phyloP scores from a whole-genome alignment of 2,797 vertebrate species.

The Eurystomus glaucurus region DNA sequence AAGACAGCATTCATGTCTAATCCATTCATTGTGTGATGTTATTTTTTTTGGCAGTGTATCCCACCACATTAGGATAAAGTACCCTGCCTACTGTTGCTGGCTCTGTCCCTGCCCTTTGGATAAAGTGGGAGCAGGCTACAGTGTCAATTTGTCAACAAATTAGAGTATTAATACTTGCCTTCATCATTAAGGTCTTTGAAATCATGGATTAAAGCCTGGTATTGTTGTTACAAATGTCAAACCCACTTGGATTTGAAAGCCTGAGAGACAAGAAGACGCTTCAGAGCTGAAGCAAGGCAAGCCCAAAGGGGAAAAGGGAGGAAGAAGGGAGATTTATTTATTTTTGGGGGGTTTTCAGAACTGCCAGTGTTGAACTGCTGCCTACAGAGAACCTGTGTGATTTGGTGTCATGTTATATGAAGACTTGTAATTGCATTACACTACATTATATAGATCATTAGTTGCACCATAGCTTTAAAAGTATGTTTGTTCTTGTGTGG shows the following conservation, averaged over 20 bases:
- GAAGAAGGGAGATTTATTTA: background rate
- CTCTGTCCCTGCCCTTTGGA: background rate
- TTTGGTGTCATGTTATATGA: background rate
- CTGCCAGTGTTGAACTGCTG: background rate
- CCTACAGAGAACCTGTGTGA: background rate
- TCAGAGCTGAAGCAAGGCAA: background rate
- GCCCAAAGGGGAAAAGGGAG: background rate
- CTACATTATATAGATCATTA: background rate
- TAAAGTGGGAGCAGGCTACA: background rate
- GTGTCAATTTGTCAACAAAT: background rate
- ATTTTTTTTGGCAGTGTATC: background rate
- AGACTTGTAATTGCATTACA: background rate
- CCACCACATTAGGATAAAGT: background rate
- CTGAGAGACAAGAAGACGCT: background rate
- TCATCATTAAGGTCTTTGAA: background rate
- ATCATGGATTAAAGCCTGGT: background rate
- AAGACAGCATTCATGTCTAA: slow-evolving; percentile 8
- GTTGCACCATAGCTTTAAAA: background rate
- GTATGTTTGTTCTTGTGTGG: background rate
- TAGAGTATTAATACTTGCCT: background rate
- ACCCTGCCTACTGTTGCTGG: background rate
- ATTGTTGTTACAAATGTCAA: background rate
- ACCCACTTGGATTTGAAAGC: background rate
- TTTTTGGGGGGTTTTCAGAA: background rate
- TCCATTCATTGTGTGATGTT: background rate